Evolutionary conservation across 2,113 vertebrate genomes (phyloP), one percentile per base, ranked within the genome.

Genomic region (Onychorhynchus coronatus): DNA sequence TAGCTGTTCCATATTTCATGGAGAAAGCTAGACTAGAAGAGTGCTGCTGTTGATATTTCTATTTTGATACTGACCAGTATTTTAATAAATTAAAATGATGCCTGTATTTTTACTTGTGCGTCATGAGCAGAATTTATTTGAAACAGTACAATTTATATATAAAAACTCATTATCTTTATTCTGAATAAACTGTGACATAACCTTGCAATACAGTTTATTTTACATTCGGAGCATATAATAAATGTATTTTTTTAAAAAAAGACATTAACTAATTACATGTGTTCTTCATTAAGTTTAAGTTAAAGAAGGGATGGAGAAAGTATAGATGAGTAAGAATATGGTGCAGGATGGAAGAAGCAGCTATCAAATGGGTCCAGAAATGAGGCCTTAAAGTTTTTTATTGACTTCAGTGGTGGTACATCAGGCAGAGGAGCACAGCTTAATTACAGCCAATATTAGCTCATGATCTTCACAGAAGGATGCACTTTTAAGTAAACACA

Each of bases 1-100:
- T 86, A 96, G 85, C 79, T 97, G 77, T 95, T 97, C 96, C 85
- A 90, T 98, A 98, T 97, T 97, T 98, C 96, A 97, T 49, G 79
- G 88, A 73, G 93, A 94, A 94, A 91, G 94, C 79, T 93, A 96
- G 76, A 91, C 76, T 37, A 82, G 91, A 90, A 88, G 73, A 93
- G 74, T 96, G 91, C 50, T 87, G 71, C 85, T 95, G 92, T 89
- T 97, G 93, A 97, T 97, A 93, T 97, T 98, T 98, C 97, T 96
- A 86, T 98, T 97, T 96, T 95, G 85, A 96, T 88, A 59, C 58
- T 97, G 58, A 89, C 86, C 68, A 92, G 44, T 87, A 96, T 92
- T 81, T 63, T 56, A 89, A 63, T 88, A 95, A 80, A 83, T 82
- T 63, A 79, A 62, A 85, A 46, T 46, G 18, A 55, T 89, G 65